Percentiles rank a stretch among this genome's conserved stretches.
Conservation (phyloP, 2,888 invertebrate genomes). For the Saturnia pavonia region DNA sequence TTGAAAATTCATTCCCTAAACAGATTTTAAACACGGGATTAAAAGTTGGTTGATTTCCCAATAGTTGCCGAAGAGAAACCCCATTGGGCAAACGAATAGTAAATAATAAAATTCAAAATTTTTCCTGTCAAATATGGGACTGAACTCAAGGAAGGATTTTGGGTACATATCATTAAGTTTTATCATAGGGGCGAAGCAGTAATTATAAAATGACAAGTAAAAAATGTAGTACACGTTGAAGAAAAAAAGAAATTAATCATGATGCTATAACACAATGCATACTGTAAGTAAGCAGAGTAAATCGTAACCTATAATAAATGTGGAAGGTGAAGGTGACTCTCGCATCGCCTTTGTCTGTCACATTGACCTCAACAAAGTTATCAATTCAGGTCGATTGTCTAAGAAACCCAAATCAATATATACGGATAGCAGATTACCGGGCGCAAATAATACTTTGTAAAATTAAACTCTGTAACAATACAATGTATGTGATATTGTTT, state of each 20-base stretch:
- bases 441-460: background rate
- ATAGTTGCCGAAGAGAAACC: background rate
- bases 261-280: background rate
- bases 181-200: background rate
- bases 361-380: constrained; percentile 29
- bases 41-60: background rate
- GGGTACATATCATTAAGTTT: background rate
- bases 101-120: background rate
- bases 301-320: constrained; percentile 28
- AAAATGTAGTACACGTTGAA: background rate
- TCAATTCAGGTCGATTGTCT: constrained; percentile 24
- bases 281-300: constrained; percentile 27
- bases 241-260: constrained; percentile 12
- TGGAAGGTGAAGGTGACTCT: constrained; percentile 49
- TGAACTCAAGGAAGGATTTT: background rate
- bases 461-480: background rate
- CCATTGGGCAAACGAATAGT: background rate
- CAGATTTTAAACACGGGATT: too few relatives aligned
- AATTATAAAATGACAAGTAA: background rate
- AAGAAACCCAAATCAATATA: constrained; percentile 17
- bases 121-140: background rate
- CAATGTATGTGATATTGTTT: background rate
- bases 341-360: constrained; percentile 39
- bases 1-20: too few relatives aligned
- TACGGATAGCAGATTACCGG: constrained; percentile 22